Evolutionary conservation across 2,797 vertebrate genomes (phyloP).

Genomic region (Cercopithecus diana): DNA sequence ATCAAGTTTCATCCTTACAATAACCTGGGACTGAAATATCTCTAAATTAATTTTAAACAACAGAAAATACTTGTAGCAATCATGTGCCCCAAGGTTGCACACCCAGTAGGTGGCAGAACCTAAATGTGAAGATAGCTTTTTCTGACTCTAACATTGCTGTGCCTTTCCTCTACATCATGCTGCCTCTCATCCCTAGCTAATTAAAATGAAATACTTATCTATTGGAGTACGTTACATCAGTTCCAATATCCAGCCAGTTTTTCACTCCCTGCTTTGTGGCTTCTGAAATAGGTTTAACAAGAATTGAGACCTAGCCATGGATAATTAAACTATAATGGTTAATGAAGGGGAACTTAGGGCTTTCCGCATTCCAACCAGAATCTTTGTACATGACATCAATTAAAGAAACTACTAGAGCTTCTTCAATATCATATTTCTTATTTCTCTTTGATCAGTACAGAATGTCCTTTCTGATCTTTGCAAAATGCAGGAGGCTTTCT

Average conservation of each 20-base stretch:
- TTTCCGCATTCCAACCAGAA: not conserved
- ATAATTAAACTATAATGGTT: constrained; percentile 18
- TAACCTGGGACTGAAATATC: not conserved
- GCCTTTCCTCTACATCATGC: not conserved
- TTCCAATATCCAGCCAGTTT: not conserved
- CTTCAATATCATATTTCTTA: not conserved
- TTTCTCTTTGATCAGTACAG: not conserved
- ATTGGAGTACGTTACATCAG: not conserved
- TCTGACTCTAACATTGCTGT: not conserved
- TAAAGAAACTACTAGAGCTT: constrained; percentile 15
- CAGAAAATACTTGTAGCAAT: not conserved
- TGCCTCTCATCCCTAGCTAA: not conserved
- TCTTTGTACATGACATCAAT: constrained; percentile 9
- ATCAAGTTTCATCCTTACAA: not conserved
- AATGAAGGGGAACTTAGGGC: not conserved
- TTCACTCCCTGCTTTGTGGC: not conserved
- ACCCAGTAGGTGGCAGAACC: not conserved
- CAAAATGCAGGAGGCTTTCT: not conserved
- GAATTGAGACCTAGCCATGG: not conserved
- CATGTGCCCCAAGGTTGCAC: not conserved
- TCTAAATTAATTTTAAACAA: not conserved
- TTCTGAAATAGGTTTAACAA: constrained; percentile 29
- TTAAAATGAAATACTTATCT: constrained; percentile 31
- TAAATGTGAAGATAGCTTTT: not conserved
- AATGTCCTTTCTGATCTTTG: not conserved